Evolutionary conservation across 2,888 invertebrate genomes (phyloP).

Genomic region (Bembecia ichneumoniformis): DNA sequence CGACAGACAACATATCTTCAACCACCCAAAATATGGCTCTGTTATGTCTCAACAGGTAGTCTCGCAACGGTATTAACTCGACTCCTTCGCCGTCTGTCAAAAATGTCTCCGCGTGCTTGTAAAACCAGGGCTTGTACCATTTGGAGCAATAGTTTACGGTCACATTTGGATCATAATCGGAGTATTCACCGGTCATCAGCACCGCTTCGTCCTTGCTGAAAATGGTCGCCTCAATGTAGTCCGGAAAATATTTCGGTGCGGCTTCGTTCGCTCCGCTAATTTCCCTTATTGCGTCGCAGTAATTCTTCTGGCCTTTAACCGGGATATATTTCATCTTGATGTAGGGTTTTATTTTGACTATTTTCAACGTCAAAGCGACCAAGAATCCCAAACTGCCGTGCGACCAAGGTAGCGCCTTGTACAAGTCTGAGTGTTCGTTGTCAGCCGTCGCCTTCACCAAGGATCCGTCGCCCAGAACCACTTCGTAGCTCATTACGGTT

Average conservation of each 20-base stretch:
- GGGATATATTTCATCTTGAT: constrained; percentile 77
- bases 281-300: constrained; percentile 74
- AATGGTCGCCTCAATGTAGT: constrained; percentile 78
- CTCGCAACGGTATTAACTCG: constrained; percentile 75
- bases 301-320: constrained; percentile 73
- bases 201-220: constrained; percentile 75
- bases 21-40: constrained; percentile 82
- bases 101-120: constrained; percentile 76
- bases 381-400: constrained; percentile 78
- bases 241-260: constrained; percentile 56
- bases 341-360: constrained; percentile 76
- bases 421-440: constrained; percentile 74
- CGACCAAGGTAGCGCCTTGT: constrained; percentile 75
- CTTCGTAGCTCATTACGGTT: constrained; percentile 75
- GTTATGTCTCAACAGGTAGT: constrained; percentile 77
- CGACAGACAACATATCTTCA: constrained; percentile 79
- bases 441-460: constrained; percentile 69
- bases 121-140: constrained; percentile 83
- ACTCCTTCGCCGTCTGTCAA: constrained; percentile 64
- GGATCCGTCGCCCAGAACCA: constrained; percentile 75
- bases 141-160: constrained; percentile 69
- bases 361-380: constrained; percentile 74
- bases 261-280: constrained; percentile 71
- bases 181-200: constrained; percentile 76
- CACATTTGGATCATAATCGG: constrained; percentile 67